Percentiles rank a stretch among this genome's conserved stretches.
Evolutionary conservation across 2,797 vertebrate genomes (phyloP).

Genomic region (Muscicapa striata): DNA sequence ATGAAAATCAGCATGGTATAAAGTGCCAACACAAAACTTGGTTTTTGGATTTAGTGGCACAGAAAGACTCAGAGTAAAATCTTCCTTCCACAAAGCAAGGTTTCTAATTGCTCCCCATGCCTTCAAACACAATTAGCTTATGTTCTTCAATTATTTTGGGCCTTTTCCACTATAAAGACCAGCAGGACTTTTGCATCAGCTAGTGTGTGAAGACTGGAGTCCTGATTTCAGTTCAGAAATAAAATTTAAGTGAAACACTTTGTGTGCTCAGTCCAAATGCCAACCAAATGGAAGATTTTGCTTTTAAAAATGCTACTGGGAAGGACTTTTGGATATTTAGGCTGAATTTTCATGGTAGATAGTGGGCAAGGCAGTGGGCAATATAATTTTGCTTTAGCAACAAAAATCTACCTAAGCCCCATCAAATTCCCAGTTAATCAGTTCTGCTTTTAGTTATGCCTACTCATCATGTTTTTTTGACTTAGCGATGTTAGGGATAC

Average conservation of each 20-base stretch:
- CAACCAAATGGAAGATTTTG: not conserved
- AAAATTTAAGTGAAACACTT: not conserved
- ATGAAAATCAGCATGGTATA: not conserved
- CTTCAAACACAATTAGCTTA: not conserved
- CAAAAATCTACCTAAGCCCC: not conserved
- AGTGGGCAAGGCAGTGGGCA: not conserved
- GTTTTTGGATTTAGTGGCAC: not conserved
- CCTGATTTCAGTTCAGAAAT: not conserved
- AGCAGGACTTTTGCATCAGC: not conserved
- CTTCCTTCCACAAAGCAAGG: not conserved
- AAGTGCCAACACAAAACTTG: not conserved
- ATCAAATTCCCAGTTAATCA: not conserved
- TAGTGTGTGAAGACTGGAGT: not conserved
- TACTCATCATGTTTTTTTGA: not conserved
- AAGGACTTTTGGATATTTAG: not conserved
- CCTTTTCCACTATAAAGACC: not conserved
- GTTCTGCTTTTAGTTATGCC: not conserved
- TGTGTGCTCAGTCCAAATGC: not conserved
- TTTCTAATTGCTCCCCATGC: not conserved
- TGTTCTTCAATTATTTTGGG: not conserved
- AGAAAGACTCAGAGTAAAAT: not conserved
- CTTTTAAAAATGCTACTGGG: not conserved
- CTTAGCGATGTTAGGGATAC: not conserved
- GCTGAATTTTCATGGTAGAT: not conserved
- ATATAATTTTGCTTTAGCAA: not conserved